These are phyloP conservation scores for Hipposideros larvatus DNA, from an alignment of 2,797 vertebrate genomes.

Conservation along the genomic window DNA sequence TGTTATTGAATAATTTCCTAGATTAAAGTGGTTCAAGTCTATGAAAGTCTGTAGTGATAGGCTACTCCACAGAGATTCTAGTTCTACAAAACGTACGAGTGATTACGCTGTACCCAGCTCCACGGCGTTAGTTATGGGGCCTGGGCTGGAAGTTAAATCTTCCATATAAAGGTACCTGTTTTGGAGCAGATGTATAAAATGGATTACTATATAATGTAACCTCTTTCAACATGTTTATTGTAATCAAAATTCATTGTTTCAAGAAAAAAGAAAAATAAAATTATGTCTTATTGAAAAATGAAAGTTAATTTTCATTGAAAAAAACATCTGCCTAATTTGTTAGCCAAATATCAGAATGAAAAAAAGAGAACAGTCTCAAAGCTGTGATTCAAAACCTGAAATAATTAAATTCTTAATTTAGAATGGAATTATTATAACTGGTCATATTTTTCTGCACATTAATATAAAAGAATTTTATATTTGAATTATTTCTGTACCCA, in stretches of 20 bases:
- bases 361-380: neutral
- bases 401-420: constrained; percentile 81
- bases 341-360: constrained; percentile 54
- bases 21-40: neutral
- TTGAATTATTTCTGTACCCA: constrained; percentile 82
- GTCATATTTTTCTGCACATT: constrained; percentile 77
- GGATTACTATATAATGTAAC: neutral
- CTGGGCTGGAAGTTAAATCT: neutral
- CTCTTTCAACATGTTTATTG: neutral
- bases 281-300: constrained; percentile 58
- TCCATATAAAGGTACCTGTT: neutral
- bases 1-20: constrained; percentile 18
- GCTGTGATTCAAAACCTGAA: constrained; percentile 76
- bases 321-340: constrained; percentile 76
- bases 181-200: neutral
- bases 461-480: constrained; percentile 81
- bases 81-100: neutral
- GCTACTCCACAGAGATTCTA: neutral
- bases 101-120: neutral
- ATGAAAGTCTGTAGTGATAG: neutral
- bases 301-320: constrained; percentile 68
- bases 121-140: neutral
- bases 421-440: constrained; percentile 74
- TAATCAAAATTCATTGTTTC: constrained; percentile 61
- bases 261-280: constrained; percentile 49